These are phyloP conservation scores for Azorinus chamasolen DNA, from an alignment of 2,888 invertebrate genomes.

Conservation along the genomic window DNA sequence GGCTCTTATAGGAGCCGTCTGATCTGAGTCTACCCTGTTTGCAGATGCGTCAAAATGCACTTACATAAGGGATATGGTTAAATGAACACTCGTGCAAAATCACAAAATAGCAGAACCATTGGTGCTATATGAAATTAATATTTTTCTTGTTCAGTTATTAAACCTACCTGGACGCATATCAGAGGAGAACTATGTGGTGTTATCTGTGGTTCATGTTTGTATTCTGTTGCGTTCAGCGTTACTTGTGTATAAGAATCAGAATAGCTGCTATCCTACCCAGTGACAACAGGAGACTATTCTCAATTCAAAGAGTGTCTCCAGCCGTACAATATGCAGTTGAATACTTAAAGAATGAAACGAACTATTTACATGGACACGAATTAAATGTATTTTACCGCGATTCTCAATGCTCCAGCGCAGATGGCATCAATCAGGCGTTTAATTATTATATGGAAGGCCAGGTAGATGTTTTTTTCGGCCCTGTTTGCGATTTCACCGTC, in stretches of 20 bases:
- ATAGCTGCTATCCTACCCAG: slow-evolving; percentile 77
- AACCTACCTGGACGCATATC: too few relatives aligned
- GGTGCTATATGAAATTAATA: too few relatives aligned
- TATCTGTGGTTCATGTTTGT: too few relatives aligned
- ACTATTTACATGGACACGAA: slow-evolving; percentile 31
- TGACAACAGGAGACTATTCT: slow-evolving; percentile 71
- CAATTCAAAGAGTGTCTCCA: slow-evolving; percentile 78
- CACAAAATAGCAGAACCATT: too few relatives aligned
- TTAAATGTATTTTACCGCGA: slow-evolving; percentile 71
- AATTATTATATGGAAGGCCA: slow-evolving; percentile 71
- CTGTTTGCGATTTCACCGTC: slow-evolving; percentile 89
- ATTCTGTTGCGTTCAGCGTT: too few relatives aligned
- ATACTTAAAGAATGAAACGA: slow-evolving; percentile 53
- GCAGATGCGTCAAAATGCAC: too few relatives aligned
- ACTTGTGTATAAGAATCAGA: slow-evolving; percentile 43
- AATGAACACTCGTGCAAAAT: too few relatives aligned
- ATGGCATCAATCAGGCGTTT: slow-evolving; percentile 78
- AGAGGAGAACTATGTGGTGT: too few relatives aligned
- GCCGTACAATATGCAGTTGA: slow-evolving; percentile 82
- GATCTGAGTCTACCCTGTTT: too few relatives aligned
- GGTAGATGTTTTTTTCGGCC: slow-evolving; percentile 83
- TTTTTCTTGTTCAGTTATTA: too few relatives aligned
- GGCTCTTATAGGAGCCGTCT: too few relatives aligned
- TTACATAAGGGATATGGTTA: too few relatives aligned
- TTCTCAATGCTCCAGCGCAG: slow-evolving; percentile 72